phyloP scores from a whole-genome alignment of 2,797 vertebrate species.

The Anguilla obscura region DNA sequence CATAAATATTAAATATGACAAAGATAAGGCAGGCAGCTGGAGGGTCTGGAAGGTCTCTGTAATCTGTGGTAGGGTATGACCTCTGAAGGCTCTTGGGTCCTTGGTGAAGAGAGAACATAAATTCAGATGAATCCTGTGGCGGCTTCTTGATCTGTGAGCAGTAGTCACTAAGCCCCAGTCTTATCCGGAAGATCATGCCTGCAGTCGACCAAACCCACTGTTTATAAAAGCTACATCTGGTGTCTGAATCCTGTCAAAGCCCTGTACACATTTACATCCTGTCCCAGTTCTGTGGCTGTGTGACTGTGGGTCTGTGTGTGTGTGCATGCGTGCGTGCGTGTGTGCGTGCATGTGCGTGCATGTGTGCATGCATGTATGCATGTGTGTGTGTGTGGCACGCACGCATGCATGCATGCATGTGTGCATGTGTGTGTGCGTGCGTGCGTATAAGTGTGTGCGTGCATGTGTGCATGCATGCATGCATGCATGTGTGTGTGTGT shows the following conservation, averaged over 20 bases:
- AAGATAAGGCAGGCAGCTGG: not conserved
- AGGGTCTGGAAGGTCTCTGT: not conserved
- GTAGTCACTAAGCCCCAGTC: not conserved
- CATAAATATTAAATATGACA: not conserved
- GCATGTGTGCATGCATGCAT: no score
- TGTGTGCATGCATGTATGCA: not conserved
- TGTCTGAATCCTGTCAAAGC: constrained; percentile 31
- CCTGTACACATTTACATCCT: constrained; percentile 24
- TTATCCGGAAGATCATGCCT: constrained; percentile 26
- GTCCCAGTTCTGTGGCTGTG: constrained; percentile 7
- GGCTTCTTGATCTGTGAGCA: not conserved
- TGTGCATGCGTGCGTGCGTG: no score
- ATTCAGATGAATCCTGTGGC: not conserved
- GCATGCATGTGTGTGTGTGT: no score
- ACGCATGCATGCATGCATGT: no score
- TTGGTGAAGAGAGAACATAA: constrained; percentile 20
- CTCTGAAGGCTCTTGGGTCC: not conserved
- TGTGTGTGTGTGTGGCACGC: not conserved
- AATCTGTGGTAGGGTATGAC: not conserved
- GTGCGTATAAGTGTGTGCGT: no score
- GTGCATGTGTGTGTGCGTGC: no score
- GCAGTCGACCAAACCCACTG: constrained; percentile 36
- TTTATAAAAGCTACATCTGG: constrained; percentile 16
- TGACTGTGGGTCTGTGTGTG: not conserved
- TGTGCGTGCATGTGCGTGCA: not conserved